These are phyloP conservation scores for Papilio xuthus DNA, from an alignment of 1,140 invertebrate genomes.

Conservation along the genomic window DNA sequence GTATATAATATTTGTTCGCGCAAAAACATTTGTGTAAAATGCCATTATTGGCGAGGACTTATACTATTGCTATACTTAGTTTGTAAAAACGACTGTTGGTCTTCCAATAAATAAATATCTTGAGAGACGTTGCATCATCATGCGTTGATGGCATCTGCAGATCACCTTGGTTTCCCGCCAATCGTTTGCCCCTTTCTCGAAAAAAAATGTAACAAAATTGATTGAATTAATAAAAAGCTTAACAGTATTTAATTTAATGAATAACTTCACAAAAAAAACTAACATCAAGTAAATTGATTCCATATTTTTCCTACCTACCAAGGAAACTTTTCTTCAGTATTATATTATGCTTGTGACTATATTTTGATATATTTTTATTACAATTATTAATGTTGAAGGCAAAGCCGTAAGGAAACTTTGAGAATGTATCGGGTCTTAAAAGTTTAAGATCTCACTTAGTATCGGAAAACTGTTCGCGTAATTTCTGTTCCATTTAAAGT, in stretches of 20 bases:
- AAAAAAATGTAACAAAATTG: too few species aligned
- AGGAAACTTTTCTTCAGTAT: background rate
- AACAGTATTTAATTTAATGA: background rate
- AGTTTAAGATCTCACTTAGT: constrained; percentile 40
- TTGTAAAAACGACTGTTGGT: too few species aligned
- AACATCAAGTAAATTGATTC: background rate
- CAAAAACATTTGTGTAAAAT: too few species aligned
- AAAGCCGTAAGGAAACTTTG: constrained; percentile 32
- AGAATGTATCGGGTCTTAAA: constrained; percentile 40
- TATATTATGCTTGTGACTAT: constrained; percentile 5
- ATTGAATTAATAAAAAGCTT: too few species aligned
- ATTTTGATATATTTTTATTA: constrained; percentile 36
- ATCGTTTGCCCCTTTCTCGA: too few species aligned
- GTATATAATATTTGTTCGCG: too few species aligned
- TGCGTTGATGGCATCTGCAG: too few species aligned
- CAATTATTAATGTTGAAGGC: constrained; percentile 32
- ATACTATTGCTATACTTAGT: too few species aligned
- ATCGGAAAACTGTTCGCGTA: constrained; percentile 40
- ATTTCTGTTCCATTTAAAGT: constrained; percentile 39
- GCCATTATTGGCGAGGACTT: too few species aligned
- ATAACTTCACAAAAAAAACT: background rate
- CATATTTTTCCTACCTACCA: background rate
- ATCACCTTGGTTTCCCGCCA: too few species aligned
- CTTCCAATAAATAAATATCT: too few species aligned
- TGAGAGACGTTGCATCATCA: too few species aligned